Base-by-base conservation (phyloP, 2,888 invertebrate species). In the Philaethria dido region DNA sequence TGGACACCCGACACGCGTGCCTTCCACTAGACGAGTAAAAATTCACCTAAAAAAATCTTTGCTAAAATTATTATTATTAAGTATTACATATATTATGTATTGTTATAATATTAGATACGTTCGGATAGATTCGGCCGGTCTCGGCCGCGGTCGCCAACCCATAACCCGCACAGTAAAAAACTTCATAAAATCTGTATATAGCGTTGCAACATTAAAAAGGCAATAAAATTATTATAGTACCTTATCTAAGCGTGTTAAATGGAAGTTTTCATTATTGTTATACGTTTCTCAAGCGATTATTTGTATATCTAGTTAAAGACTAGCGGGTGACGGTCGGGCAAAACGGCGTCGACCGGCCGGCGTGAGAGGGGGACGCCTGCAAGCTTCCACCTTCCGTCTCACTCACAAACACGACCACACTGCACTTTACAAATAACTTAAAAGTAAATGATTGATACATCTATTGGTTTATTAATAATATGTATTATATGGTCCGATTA, bases 41-140 rank as follows among this genome's bases (percentile, higher is more conserved):
- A 89, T 89, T 88, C 86, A 84, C 88, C 88, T 88, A 89, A 89
- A 88, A 86, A 88, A 88, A 85, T 83, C 77, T 75, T 83, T 83
- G 84, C 88, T 88, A 89, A 86, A 81, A 84, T 87, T 84, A 86
- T 80, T n/a, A n/a, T n/a, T n/a, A n/a, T n/a, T n/a, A n/a, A n/a
- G 74, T 82, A 83, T 85, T 85, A 86, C 81, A 85, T 81, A 83
- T 81, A n/a, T 29, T 16, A 50, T 50, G 39, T 50, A 50, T 50
- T 50, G n/a, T 25, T 1, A 25, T 62, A n/a, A 60, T 82, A 83
- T 74, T 70, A 83, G 81, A 84, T 82, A 84, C 77, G 74, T 81
- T 84, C 83, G 82, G 82, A 83, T 82, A 84, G 84, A 83, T 73
- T 71, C 75, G 59, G 50, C 68, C 73, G 75, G 77, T 66, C 33